Evolutionary conservation across 2,797 vertebrate genomes (phyloP).

Genomic region (Oreochromis mossambicus): DNA sequence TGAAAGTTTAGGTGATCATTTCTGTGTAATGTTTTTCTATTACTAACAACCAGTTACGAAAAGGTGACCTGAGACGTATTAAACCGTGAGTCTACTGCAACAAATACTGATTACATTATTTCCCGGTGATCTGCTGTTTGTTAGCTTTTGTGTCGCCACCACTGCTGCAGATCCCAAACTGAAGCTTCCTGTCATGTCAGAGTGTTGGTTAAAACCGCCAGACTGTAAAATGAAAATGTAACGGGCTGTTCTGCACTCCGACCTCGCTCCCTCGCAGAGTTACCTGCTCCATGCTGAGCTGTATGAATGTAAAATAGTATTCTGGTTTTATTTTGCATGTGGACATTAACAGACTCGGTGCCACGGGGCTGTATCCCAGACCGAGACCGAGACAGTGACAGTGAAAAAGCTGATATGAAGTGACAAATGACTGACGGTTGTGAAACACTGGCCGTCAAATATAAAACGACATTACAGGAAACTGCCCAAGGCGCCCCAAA

Average conservation of each 20-base stretch:
- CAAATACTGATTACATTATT: background rate
- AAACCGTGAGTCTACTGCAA: background rate
- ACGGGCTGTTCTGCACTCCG: background rate
- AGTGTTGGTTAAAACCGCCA: conserved; percentile 25
- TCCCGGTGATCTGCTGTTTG: background rate
- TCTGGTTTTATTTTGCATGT: background rate
- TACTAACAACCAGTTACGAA: background rate
- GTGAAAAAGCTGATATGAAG: background rate
- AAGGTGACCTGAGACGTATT: background rate
- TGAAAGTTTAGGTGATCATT: background rate
- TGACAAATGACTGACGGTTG: background rate
- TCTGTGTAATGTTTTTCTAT: background rate
- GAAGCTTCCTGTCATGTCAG: conserved; percentile 2
- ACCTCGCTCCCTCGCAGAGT: background rate
- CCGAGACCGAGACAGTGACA: background rate
- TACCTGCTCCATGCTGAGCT: background rate
- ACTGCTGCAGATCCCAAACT: background rate
- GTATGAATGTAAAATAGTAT: background rate
- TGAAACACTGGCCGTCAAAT: background rate
- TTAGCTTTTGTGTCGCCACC: background rate
- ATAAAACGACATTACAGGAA: background rate
- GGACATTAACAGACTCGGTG: background rate
- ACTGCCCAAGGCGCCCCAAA: background rate
- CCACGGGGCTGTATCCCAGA: background rate
- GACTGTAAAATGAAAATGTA: conserved; percentile 47